Evolutionary conservation across 2,113 vertebrate species (phyloP).

Genomic region (Serinus canaria): DNA sequence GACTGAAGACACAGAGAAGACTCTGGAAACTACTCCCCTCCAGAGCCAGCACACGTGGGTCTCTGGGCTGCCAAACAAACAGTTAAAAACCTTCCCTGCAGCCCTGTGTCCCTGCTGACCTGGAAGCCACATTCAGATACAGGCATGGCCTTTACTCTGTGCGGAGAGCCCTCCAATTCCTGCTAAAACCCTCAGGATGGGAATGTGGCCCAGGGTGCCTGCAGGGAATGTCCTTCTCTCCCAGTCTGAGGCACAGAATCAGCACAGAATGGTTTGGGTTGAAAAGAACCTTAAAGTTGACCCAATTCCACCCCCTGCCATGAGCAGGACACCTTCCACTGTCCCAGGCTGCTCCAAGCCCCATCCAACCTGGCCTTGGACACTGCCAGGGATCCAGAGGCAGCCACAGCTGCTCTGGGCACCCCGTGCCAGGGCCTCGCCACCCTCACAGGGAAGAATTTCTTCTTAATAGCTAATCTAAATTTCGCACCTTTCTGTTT

Average conservation of each 20-base stretch:
- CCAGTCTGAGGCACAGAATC: rapidly evolving
- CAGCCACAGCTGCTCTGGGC: neutral
- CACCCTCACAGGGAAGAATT: neutral
- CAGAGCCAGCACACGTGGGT: neutral
- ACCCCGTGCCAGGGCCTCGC: rapidly evolving
- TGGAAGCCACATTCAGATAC: neutral
- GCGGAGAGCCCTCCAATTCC: neutral
- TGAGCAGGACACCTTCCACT: neutral
- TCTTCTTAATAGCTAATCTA: neutral
- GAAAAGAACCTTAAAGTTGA: neutral
- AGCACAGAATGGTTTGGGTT: neutral
- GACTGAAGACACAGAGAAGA: neutral
- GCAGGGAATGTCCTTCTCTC: neutral
- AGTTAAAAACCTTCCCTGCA: neutral
- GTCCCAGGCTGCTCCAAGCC: neutral
- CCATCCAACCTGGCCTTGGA: rapidly evolving
- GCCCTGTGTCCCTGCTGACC: neutral
- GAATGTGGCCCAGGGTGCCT: neutral
- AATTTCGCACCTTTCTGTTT: neutral
- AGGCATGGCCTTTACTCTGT: rapidly evolving
- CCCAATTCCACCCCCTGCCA: neutral
- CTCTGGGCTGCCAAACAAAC: neutral
- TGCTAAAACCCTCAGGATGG: neutral
- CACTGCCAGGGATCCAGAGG: neutral
- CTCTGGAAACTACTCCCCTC: neutral